Evolutionary conservation across 1,140 invertebrate species (phyloP), one percentile per base, ranked within the genome.

Genomic region (Rhynchophorus ferrugineus): DNA sequence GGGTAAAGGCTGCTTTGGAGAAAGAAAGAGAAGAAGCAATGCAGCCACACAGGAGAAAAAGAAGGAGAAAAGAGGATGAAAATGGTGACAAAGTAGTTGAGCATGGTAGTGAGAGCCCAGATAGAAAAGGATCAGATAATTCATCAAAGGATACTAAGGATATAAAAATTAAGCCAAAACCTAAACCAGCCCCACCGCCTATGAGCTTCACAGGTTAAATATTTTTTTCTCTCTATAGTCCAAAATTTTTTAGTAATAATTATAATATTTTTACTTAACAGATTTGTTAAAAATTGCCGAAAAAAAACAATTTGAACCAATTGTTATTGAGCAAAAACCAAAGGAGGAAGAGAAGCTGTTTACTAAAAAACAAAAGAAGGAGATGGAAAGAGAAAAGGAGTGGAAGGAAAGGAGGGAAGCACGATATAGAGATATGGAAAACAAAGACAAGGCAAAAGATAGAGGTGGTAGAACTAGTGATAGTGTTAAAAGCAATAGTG

Each of bases 241-340:
- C 19, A 22, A 18, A 5, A 7, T 48, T 43, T 41, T 9, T 39
- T 20, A n/a, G 3, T 8, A 11, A 29, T 14, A 20, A 41, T 37
- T 13, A 2, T n/a, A 44, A 5, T 36, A 37, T 45, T 43, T 54
- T 17, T 37, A 38, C 49, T 65, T 56, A n/a, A 69, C 76, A 56
- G 76, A 84, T 37, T 33, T 92, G 14, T 62, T 92, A 0, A 85
- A 88, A 68, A 67, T 93, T 11, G 89, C 89, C 5, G 83, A 86
- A 57, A 78, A 89, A 64, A 91, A 92, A 65, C 87, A 90, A 58
- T 75, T 79, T 67, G 85, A 90, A 68, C 87, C 88, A 1, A 70
- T 90, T 22, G 65, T 80, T 9, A 66, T 74, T 29, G 78, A 82
- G 61, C 73, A 82, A 56, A 81, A 80, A 65, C 65, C 68, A 16